A percentile compares a stretch with the other conserved stretches of the same genome.
Evolutionary conservation across 2,888 invertebrate genomes (phyloP).

Genomic region (Imbricaverruca yamaguchii): DNA sequence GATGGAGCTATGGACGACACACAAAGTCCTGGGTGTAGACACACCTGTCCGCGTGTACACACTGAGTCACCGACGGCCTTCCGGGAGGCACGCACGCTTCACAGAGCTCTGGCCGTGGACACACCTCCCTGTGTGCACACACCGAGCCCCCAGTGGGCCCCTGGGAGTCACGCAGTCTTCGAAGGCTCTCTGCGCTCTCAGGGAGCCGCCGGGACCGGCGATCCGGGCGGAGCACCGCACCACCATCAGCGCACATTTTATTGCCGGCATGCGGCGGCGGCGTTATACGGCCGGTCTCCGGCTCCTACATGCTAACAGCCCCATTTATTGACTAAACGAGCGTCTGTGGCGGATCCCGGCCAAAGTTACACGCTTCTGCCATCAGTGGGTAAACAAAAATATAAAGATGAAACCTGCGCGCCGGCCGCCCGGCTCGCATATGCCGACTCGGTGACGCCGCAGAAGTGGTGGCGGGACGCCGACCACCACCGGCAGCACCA

Average conservation of each 20-base stretch:
- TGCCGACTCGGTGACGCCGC: not conserved
- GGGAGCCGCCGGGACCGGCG: no score
- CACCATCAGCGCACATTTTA: not conserved
- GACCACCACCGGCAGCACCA: not conserved
- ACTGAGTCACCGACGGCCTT: no score
- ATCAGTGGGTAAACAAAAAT: constrained; percentile 18
- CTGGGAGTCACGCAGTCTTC: not conserved
- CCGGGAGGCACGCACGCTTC: no score
- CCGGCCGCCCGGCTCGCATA: not conserved
- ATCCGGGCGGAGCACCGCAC: no score
- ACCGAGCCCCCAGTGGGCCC: no score
- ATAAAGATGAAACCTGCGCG: not conserved
- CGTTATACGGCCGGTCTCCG: not conserved
- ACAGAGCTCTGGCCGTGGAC: no score
- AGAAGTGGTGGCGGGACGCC: not conserved
- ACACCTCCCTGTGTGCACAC: no score
- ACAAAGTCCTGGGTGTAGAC: no score
- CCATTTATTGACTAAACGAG: constrained; percentile 17
- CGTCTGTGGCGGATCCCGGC: constrained; percentile 8
- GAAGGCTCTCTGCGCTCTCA: not conserved
- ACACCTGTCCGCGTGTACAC: no score
- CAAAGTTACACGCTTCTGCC: constrained; percentile 8
- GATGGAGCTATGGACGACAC: no score
- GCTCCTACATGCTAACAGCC: constrained; percentile 15
- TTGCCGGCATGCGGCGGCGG: not conserved